Base-by-base conservation (phyloP, 2,888 invertebrate genomes). In the Blera fallax region DNA sequence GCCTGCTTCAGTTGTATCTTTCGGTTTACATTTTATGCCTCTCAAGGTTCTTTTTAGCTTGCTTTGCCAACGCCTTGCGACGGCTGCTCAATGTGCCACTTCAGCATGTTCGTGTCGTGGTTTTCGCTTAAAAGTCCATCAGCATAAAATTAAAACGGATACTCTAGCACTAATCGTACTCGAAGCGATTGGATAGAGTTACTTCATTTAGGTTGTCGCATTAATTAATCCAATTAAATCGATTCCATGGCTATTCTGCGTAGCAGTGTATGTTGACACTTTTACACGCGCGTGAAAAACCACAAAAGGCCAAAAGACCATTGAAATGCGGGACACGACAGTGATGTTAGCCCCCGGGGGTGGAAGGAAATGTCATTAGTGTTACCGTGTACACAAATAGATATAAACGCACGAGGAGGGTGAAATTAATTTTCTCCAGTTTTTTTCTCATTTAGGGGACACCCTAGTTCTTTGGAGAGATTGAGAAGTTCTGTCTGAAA, bases 191-290 rank as follows among this genome's bases (percentile, higher is more conserved):
- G 77, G 40, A 43, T 65, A 8, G 29, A 40, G 45, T 48, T 18
- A 18, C 54, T 50, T 18, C 14, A 58, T 67, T 27, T n/a, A 37
- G 60, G 32, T 34, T 56, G 27, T 65, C 64, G n/a, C 40, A 34
- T 34, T 81, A 69, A 81, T 80, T 73, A 73, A 73, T 73, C 34
- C 67, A 80, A 80, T 76, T 81, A 69, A 74, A 76, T 76, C 54
- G 54, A 73, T 73, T 79, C 18, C 37, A 40, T 40, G 21, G 27
- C 32, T 34, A 24, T 45, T 37, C 34, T 65, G 37, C 56, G 64
- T 3, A 4, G 24, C 24, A 73, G 45, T 56, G 64, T 65, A 24
- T 65, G 72, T 58, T 48, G 60, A 74, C 60, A 76, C 52, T 65
- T 40, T 78, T 52, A 21, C 32, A 32, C 52, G 24, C 52, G 24